Base-by-base conservation (phyloP, 2,113 vertebrate species). In the Callospermophilus lateralis region DNA sequence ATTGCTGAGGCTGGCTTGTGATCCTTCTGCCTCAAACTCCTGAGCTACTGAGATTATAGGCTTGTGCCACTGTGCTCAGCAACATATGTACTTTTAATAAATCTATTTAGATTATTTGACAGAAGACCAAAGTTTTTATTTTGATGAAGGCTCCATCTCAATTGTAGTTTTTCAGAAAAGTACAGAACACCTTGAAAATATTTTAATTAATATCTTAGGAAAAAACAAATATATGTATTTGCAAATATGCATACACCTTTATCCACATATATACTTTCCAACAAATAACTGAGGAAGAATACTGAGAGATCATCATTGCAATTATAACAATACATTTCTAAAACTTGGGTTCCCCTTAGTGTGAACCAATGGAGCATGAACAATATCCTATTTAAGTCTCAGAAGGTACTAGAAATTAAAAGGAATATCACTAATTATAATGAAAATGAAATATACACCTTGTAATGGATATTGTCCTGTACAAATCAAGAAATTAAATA, bases 361-460 rank as follows among this genome's bases (percentile, higher is more conserved):
- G 19, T 37, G 61, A 96, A 58, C 7, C 73, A 96, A 8, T 70
- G 24, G 10, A 70, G 4, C 16, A 34, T 37, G 30, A 51, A 80
- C 6, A 28, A 24, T 85, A 84, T 30, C 4, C 20, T 78, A 2
- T 26, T 20, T 39, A 89, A n/a, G 6, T 70, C 13, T 83, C n/a
- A 79, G 51, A 67, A 85, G 5, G 2, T 73, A n/a, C 5, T 86
- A 85, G 94, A 93, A 80, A 91, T 93, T 78, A 91, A 30, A 9
- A 61, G 22, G 28, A 37, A 45, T 48, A 93, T 84, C 12, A 15
- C 4, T 53, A 84, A 87, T 26, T 48, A 8, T 84, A 39, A 42
- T 76, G 6, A 89, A 89, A 76, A 63, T 70, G 20, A 90, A 91
- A 85, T 78, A 51, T 4, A 20, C 45, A 45, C 4, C n/a, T 78